Evolutionary conservation across 30 jellyfish, hydroid and myxozoan species (phyloP).

Genomic region (Phacellophora camtschatica): DNA sequence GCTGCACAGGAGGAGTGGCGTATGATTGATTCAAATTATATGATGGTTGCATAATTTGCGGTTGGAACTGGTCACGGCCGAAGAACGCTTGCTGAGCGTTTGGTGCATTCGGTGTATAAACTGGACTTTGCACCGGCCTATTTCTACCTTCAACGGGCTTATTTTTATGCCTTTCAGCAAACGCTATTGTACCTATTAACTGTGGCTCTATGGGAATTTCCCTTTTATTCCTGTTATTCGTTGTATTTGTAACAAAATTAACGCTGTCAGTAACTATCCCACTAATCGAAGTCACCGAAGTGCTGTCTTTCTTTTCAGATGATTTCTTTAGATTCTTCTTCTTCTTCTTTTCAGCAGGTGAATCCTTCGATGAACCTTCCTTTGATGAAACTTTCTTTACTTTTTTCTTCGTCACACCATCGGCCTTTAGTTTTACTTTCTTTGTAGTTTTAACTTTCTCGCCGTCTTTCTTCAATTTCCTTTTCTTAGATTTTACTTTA

Average conservation of each 20-base stretch:
- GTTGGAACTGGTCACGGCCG: constrained; percentile 11
- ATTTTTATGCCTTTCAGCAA: constrained; percentile 17
- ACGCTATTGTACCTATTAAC: background rate
- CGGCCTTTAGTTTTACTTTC: constrained; percentile 2
- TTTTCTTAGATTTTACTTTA: too few species aligned
- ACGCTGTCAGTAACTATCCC: background rate
- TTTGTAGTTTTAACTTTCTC: background rate
- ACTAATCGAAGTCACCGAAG: background rate
- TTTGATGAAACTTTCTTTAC: background rate
- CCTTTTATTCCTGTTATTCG: too few species aligned
- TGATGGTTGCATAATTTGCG: background rate
- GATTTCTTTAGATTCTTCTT: background rate
- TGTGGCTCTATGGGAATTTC: background rate
- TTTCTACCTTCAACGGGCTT: background rate
- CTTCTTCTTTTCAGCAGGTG: constrained; percentile 7
- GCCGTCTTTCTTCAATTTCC: background rate
- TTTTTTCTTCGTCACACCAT: constrained; percentile 9
- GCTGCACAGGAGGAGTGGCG: background rate
- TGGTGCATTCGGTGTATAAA: background rate
- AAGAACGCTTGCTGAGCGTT: background rate
- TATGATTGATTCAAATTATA: background rate
- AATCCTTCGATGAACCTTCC: background rate
- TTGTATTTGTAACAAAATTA: too few species aligned
- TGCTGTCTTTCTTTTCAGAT: background rate
- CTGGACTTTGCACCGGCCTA: background rate